Conservation (phyloP, 2,888 invertebrate genomes). For the Tribolium freemani region DNA sequence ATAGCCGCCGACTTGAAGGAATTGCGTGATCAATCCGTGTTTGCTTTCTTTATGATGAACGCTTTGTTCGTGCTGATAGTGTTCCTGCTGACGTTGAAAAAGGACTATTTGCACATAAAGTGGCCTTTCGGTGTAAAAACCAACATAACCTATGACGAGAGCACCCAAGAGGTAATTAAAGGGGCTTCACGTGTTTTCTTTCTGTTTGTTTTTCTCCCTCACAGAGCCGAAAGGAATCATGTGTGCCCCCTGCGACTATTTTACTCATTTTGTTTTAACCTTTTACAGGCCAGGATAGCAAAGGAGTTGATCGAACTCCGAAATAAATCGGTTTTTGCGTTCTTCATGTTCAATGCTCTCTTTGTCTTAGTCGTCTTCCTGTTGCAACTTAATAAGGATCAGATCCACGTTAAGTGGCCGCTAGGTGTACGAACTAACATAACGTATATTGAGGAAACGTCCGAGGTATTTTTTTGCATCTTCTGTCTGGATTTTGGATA, state of each 20-base stretch:
- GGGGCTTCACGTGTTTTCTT: constrained; percentile 56
- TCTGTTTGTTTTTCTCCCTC: constrained; percentile 30
- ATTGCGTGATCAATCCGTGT: constrained; percentile 94
- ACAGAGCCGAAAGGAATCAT: constrained; percentile 64
- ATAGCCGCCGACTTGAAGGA: constrained; percentile 93
- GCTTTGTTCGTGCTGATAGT: constrained; percentile 98
- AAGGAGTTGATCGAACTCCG: constrained; percentile 93
- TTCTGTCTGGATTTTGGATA: constrained; percentile 61
- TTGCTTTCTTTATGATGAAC: constrained; percentile 99
- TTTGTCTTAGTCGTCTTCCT: constrained; percentile 99
- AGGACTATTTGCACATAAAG: constrained; percentile 95
- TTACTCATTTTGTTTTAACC: constrained; percentile 66
- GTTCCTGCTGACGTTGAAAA: constrained; percentile 97
- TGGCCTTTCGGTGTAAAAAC: constrained; percentile 97
- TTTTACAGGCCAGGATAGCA: constrained; percentile 87
- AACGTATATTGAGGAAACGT: constrained; percentile 92
- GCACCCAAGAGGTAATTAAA: constrained; percentile 89
- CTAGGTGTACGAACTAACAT: constrained; percentile 95
- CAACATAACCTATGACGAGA: constrained; percentile 92
- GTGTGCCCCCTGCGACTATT: constrained; percentile 66
- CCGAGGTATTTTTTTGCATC: constrained; percentile 77
- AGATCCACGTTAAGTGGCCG: constrained; percentile 97
- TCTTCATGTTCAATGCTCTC: constrained; percentile 99
- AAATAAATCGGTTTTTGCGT: constrained; percentile 97
- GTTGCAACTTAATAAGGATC: constrained; percentile 98